Conservation (phyloP, 2,113 vertebrate genomes). For the Gymnobelideus leadbeateri region DNA sequence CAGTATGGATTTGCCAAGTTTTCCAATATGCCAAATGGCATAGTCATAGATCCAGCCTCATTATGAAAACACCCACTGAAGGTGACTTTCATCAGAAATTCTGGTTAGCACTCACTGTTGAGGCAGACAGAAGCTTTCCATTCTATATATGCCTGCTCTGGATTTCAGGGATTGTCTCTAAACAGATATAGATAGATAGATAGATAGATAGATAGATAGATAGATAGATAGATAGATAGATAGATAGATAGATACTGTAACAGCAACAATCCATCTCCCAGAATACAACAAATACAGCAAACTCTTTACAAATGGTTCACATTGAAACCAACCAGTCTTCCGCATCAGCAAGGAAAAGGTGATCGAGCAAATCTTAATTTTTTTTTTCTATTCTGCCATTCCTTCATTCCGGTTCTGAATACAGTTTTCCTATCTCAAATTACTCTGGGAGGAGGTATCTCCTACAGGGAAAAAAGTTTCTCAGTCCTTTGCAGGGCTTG, state of each 20-base stretch:
- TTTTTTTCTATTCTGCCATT: constrained; percentile 36
- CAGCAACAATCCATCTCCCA: not conserved
- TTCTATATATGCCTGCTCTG: not conserved
- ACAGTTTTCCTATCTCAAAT: constrained; percentile 54
- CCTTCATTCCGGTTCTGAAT: constrained; percentile 23
- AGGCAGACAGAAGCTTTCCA: not conserved
- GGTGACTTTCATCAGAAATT: constrained; percentile 16
- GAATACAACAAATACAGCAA: not conserved
- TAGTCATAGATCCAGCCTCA: constrained; percentile 7
- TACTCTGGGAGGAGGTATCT: not conserved
- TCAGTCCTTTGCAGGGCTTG: constrained; percentile 53
- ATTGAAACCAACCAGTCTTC: constrained; percentile 11
- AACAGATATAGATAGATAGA: not conserved
- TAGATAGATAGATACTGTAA: not conserved
- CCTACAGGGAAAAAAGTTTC: not conserved
- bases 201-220: not conserved
- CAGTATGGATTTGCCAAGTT: not conserved
- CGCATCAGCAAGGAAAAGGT: constrained; percentile 32
- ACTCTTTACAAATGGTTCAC: constrained; percentile 11
- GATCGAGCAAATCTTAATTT: constrained; percentile 52
- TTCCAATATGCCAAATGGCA: not conserved
- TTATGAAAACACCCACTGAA: not conserved
- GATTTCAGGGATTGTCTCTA: not conserved
- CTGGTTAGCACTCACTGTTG: not conserved
- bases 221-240: not conserved